A percentile compares a stretch with the other conserved stretches of the same genome.
Evolutionary conservation across 2,113 vertebrate genomes (phyloP).

Genomic region (Boleophthalmus pectinirostris): DNA sequence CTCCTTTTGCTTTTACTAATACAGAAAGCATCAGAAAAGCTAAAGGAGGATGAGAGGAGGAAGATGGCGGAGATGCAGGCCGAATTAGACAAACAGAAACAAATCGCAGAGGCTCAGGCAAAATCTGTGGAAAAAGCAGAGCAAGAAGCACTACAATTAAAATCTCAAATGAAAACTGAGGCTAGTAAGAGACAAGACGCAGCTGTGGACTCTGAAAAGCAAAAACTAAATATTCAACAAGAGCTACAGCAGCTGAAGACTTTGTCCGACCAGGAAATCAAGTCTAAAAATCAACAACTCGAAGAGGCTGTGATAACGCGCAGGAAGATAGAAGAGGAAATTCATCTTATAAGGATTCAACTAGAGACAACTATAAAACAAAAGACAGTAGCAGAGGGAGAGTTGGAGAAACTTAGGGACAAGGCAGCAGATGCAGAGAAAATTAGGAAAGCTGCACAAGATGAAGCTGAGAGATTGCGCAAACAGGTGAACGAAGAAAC

Average conservation of each 20-base stretch:
- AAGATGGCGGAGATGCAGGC: slow-evolving; percentile 92
- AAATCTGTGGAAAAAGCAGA: slow-evolving; percentile 90
- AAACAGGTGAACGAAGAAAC: slow-evolving; percentile 90
- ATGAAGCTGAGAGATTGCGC: slow-evolving; percentile 90
- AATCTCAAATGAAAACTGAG: slow-evolving; percentile 90
- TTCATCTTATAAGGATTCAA: slow-evolving; percentile 88
- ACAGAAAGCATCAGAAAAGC: slow-evolving; percentile 91
- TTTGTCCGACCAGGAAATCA: slow-evolving; percentile 88
- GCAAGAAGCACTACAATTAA: slow-evolving; percentile 85
- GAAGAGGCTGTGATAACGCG: slow-evolving; percentile 87
- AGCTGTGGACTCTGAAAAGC: slow-evolving; percentile 86
- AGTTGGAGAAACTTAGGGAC: slow-evolving; percentile 82
- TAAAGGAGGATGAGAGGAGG: slow-evolving; percentile 89
- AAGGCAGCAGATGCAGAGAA: slow-evolving; percentile 85
- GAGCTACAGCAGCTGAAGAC: slow-evolving; percentile 88
- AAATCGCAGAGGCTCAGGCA: slow-evolving; percentile 90
- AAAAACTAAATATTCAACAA: slow-evolving; percentile 94
- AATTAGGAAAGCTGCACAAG: slow-evolving; percentile 85
- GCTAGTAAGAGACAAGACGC: slow-evolving; percentile 85
- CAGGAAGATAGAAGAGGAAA: slow-evolving; percentile 91
- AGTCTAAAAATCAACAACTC: slow-evolving; percentile 84
- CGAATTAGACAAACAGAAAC: slow-evolving; percentile 90
- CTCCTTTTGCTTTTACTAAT: slow-evolving; percentile 74
- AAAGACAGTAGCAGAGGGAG: slow-evolving; percentile 79
- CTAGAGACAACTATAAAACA: slow-evolving; percentile 85